Evolutionary conservation across 2,797 vertebrate genomes (phyloP).

Genomic region (Cottoperca gobio): DNA sequence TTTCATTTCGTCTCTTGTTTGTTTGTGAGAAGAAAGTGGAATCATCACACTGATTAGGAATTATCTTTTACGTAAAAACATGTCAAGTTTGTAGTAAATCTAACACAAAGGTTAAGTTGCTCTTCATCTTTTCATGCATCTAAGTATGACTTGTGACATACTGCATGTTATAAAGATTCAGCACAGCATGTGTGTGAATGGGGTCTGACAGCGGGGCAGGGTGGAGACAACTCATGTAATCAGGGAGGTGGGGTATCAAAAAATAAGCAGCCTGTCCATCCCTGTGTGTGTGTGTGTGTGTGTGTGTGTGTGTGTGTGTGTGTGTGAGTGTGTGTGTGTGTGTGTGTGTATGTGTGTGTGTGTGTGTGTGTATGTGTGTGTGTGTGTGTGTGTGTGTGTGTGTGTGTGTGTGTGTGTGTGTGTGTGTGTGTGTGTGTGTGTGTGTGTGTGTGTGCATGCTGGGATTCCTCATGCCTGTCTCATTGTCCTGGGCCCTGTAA

Average conservation of each 20-base stretch:
- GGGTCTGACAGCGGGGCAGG: too few species aligned
- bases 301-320: slow-evolving; percentile 32
- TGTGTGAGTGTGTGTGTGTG: slow-evolving; percentile 34
- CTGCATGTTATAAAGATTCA: not conserved
- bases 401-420: slow-evolving; percentile 32
- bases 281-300: slow-evolving; percentile 15
- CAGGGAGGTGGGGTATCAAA: slow-evolving; percentile 49
- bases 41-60: not conserved
- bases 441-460: slow-evolving; percentile 37
- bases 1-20: not conserved
- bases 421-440: slow-evolving; percentile 34
- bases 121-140: not conserved
- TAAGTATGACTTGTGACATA: too few species aligned
- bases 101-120: not conserved
- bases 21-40: too few species aligned
- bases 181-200: slow-evolving; percentile 14
- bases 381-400: slow-evolving; percentile 35
- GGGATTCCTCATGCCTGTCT: slow-evolving; percentile 77
- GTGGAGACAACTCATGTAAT: slow-evolving; percentile 38
- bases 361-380: slow-evolving; percentile 24
- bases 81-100: not conserved
- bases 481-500: slow-evolving; percentile 87
- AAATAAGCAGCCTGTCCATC: slow-evolving; percentile 31
- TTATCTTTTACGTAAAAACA: too few species aligned
- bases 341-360: slow-evolving; percentile 25